Conservation (phyloP, 2,888 invertebrate genomes). For the Metopia argyrocephala region DNA sequence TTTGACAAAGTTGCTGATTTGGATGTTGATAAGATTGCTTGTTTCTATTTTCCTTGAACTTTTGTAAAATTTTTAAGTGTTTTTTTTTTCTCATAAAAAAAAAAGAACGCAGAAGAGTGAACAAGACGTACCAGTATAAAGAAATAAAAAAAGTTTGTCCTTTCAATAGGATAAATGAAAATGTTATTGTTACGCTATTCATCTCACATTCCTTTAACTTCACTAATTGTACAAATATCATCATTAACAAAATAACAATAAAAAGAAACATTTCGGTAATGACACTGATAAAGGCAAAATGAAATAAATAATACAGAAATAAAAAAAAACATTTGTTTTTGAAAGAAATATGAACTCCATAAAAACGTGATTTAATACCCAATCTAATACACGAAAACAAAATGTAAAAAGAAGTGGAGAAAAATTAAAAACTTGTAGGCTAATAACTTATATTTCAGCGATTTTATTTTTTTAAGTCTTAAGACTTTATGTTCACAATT, state of each 20-base stretch:
- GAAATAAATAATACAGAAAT: neutral
- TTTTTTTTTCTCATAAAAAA: neutral
- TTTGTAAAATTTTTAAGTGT: slow-evolving; percentile 31
- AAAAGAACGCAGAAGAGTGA: neutral
- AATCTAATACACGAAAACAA: too few species aligned
- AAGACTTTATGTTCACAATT: too few species aligned
- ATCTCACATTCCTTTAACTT: slow-evolving; percentile 27
- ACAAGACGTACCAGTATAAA: slow-evolving; percentile 40
- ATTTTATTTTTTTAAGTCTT: too few species aligned
- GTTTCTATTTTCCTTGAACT: neutral
- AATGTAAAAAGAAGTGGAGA: too few species aligned
- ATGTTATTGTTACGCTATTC: slow-evolving; percentile 71
- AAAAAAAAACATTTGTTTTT: too few species aligned
- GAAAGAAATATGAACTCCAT: neutral
- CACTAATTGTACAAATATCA: slow-evolving; percentile 74
- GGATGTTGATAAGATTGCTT: slow-evolving; percentile 16
- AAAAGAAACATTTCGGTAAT: neutral
- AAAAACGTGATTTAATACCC: too few species aligned
- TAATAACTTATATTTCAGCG: too few species aligned
- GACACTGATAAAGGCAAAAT: neutral
- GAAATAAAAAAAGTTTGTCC: slow-evolving; percentile 20
- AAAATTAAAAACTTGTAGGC: too few species aligned
- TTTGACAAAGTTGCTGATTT: slow-evolving; percentile 34
- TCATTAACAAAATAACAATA: slow-evolving; percentile 13
- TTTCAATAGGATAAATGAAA: slow-evolving; percentile 43